phyloP scores from a whole-genome alignment of 1,140 invertebrate genomes.

The Liolophura sinensis region DNA sequence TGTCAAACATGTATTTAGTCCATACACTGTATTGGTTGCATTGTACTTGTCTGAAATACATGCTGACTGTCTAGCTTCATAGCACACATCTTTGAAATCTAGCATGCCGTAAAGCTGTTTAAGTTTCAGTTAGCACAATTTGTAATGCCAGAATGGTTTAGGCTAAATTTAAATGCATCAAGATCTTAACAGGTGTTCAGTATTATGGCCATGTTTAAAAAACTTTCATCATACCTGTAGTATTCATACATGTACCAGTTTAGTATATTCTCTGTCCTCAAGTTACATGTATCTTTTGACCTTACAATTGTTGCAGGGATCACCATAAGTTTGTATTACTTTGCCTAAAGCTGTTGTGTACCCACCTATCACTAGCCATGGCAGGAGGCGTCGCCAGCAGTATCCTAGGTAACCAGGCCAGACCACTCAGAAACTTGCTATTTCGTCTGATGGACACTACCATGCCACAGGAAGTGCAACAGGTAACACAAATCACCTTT shows the following conservation, averaged over 20 bases:
- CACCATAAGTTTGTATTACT: constrained; percentile 67
- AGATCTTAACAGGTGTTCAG: no score
- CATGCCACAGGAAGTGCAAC: constrained; percentile 63
- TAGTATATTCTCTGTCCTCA: neutral
- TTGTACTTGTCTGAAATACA: no score
- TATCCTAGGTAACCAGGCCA: constrained; percentile 64
- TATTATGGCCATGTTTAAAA: no score
- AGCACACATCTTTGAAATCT: no score
- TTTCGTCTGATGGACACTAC: constrained; percentile 69
- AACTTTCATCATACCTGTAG: no score
- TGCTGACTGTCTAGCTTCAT: no score
- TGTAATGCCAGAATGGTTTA: no score
- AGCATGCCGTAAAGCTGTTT: no score
- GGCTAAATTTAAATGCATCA: no score
- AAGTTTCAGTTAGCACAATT: no score
- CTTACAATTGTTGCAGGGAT: constrained; percentile 53
- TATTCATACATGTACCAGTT: no score
- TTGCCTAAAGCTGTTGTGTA: constrained; percentile 65
- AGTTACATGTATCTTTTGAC: neutral
- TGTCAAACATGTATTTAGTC: neutral
- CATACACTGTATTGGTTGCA: no score
- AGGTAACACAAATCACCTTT: constrained; percentile 28
- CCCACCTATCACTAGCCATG: constrained; percentile 66
- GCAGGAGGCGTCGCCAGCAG: constrained; percentile 60
- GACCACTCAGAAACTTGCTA: constrained; percentile 64